phyloP scores from a whole-genome alignment of 1,140 invertebrate genomes.

The Leptinotarsa defecta region DNA sequence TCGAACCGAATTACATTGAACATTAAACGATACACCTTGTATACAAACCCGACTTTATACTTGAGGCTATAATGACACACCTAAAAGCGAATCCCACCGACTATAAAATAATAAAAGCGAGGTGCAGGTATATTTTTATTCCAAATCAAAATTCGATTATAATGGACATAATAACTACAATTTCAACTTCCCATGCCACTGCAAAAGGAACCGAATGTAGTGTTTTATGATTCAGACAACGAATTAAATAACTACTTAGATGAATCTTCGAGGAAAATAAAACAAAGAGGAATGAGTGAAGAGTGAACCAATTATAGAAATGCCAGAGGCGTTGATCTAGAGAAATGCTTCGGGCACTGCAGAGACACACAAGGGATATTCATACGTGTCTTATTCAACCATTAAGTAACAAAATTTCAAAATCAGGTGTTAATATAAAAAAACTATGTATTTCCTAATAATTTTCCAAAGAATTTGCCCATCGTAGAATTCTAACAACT shows the following conservation, averaged over 20 bases:
- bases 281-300: neutral
- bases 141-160: slow-evolving; percentile 13
- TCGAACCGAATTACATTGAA: too few species aligned
- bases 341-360: too few species aligned
- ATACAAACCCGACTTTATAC: neutral
- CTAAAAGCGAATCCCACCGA: slow-evolving; percentile 7
- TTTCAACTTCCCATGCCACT: slow-evolving; percentile 25
- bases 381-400: too few species aligned
- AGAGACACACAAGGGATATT: too few species aligned
- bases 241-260: neutral
- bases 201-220: slow-evolving; percentile 15
- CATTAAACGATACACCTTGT: neutral
- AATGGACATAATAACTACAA: slow-evolving; percentile 27
- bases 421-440: too few species aligned
- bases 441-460: too few species aligned
- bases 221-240: slow-evolving; percentile 6
- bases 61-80: neutral
- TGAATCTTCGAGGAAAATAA: neutral
- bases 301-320: neutral
- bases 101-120: slow-evolving; percentile 19
- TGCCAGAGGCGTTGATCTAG: too few species aligned
- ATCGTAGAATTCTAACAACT: too few species aligned
- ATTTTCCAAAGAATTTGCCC: too few species aligned
- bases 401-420: too few species aligned
- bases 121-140: slow-evolving; percentile 21